Evolutionary conservation across 2,113 vertebrate species (phyloP).

Genomic region (Toxostoma redivivum): DNA sequence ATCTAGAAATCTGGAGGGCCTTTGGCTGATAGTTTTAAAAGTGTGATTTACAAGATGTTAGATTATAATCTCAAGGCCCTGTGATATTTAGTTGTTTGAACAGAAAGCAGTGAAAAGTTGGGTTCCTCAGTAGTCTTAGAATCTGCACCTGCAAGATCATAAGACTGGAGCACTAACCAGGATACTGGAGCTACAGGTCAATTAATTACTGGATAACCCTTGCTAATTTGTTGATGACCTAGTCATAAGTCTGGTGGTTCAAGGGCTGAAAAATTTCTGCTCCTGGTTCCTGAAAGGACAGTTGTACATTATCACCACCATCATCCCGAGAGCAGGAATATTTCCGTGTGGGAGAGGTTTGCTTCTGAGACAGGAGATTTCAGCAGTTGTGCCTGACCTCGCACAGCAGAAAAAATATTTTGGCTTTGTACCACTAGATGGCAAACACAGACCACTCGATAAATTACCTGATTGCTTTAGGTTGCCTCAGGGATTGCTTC

Average conservation of each 20-base stretch:
- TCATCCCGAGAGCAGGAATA: not conserved
- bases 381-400: not conserved
- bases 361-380: not conserved
- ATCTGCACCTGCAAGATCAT: not conserved
- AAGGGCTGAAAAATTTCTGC: not conserved
- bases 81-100: not conserved
- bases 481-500: not conserved
- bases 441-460: not conserved
- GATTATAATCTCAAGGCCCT: not conserved
- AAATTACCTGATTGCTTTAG: not conserved
- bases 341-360: not conserved
- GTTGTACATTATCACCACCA: not conserved
- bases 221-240: not conserved
- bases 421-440: conserved; percentile 35
- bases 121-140: not conserved
- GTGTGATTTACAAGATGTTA: not conserved
- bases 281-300: not conserved
- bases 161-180: not conserved
- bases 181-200: not conserved
- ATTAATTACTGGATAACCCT: not conserved
- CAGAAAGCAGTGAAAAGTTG: not conserved
- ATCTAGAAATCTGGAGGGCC: not conserved
- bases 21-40: not conserved
- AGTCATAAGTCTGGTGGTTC: not conserved
- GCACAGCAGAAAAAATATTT: not conserved